These are phyloP conservation scores for Poeciliopsis turneri DNA, from an alignment of 2,797 vertebrate genomes.

Conservation along the genomic window DNA sequence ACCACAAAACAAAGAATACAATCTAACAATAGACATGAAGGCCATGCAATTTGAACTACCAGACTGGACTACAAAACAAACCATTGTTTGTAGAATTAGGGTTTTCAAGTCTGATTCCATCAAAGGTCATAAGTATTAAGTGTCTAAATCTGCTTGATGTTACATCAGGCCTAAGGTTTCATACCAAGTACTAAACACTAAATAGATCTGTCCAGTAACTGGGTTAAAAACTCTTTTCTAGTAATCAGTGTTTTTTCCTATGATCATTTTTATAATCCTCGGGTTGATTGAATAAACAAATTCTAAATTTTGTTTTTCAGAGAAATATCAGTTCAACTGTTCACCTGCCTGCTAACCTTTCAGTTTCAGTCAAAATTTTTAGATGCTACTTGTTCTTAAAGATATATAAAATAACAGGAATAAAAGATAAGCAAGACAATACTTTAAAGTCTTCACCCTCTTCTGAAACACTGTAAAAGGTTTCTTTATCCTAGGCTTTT, in stretches of 20 bases:
- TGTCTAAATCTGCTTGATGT: neutral
- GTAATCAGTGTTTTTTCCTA: neutral
- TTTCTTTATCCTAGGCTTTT: conserved; percentile 29
- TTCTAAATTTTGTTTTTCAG: neutral
- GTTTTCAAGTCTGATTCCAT: neutral
- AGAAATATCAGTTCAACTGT: neutral
- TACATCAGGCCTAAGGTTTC: neutral
- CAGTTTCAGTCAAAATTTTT: neutral
- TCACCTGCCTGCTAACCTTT: neutral
- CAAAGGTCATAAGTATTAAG: neutral
- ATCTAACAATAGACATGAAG: neutral
- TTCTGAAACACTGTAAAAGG: conserved; percentile 6
- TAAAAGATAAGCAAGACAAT: neutral
- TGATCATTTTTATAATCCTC: neutral
- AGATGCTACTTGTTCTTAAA: neutral
- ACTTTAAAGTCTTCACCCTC: neutral
- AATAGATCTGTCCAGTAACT: neutral
- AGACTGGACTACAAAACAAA: neutral
- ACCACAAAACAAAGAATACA: neutral
- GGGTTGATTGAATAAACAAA: neutral
- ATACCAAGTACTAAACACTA: neutral
- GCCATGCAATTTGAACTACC: neutral
- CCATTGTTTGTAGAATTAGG: neutral
- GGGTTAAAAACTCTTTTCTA: neutral
- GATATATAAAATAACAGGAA: neutral